Evolutionary conservation across 2,113 vertebrate species (phyloP).

Genomic region (Ginglymostoma cirratum): DNA sequence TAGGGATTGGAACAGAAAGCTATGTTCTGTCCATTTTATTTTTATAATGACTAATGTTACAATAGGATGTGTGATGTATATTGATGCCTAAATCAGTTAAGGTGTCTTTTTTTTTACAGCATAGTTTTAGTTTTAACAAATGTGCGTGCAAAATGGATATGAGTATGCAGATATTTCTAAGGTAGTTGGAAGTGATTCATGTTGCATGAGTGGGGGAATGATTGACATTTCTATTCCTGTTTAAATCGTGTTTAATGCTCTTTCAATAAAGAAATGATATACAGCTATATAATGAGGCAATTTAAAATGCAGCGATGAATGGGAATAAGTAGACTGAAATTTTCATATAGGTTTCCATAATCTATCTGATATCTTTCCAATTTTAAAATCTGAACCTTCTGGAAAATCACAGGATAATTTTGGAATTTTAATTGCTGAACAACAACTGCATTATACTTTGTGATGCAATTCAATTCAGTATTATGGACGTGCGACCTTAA

Average conservation of each 20-base stretch:
- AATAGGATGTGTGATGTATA: no score
- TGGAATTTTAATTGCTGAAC: background rate
- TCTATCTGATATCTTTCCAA: background rate
- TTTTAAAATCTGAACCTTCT: background rate
- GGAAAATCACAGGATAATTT: background rate
- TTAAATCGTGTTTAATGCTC: background rate
- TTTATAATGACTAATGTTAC: no score
- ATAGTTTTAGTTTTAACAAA: no score
- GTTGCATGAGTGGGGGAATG: background rate
- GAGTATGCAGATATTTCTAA: no score
- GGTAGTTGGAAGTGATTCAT: no score
- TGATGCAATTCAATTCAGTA: background rate
- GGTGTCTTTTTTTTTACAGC: no score
- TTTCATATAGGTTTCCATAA: background rate
- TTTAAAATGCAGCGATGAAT: background rate
- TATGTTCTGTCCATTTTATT: no score
- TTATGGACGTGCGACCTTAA: background rate
- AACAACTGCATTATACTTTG: background rate
- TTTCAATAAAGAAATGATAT: background rate
- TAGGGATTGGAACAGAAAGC: no score
- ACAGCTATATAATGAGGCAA: background rate
- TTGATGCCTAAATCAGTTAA: no score
- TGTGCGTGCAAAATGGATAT: no score
- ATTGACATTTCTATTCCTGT: background rate
- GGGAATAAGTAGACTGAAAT: background rate